Evolutionary conservation across 2,797 vertebrate genomes (phyloP).

Genomic region (Danio jaintianensis): DNA sequence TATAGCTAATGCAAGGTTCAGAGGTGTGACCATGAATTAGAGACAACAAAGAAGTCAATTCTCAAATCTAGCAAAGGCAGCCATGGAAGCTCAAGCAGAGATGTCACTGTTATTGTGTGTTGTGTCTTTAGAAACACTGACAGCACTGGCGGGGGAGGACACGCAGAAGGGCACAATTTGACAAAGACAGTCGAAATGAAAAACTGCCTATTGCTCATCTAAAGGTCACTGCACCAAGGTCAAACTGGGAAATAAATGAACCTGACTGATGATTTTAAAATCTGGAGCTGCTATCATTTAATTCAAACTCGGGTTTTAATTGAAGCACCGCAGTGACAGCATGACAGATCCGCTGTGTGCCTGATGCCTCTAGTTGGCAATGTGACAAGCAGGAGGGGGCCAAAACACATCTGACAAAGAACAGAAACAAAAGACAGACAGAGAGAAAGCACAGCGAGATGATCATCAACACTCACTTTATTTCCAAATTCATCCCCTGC

Average conservation of each 20-base stretch:
- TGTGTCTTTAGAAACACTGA: conserved; percentile 32
- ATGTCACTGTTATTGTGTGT: conserved; percentile 45
- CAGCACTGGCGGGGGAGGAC: conserved; percentile 6
- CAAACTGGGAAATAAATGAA: conserved; percentile 57
- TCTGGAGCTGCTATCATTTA: conserved; percentile 61
- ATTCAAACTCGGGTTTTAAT: conserved; percentile 63
- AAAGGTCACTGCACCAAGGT: conserved; percentile 59
- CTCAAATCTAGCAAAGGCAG: conserved; percentile 12
- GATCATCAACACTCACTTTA: conserved; percentile 34
- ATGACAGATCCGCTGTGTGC: conserved; percentile 58
- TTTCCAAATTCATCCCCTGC: conserved; percentile 41
- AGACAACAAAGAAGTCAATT: conserved; percentile 44
- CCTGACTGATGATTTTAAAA: conserved; percentile 40
- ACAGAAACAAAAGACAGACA: conserved; percentile 22
- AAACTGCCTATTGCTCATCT: conserved; percentile 34
- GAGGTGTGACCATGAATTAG: conserved; percentile 25
- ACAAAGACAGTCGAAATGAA: conserved; percentile 1
- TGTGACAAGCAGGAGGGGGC: conserved; percentile 51
- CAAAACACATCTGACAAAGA: conserved; percentile 35
- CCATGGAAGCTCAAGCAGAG: conserved; percentile 39
- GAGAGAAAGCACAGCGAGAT: conserved; percentile 21
- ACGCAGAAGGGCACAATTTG: conserved; percentile 9
- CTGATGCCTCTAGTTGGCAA: conserved; percentile 50
- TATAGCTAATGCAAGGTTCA: conserved; percentile 38
- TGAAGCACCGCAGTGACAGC: conserved; percentile 56